phyloP scores from a whole-genome alignment of 2,797 vertebrate species.

The Hydrophis major region DNA sequence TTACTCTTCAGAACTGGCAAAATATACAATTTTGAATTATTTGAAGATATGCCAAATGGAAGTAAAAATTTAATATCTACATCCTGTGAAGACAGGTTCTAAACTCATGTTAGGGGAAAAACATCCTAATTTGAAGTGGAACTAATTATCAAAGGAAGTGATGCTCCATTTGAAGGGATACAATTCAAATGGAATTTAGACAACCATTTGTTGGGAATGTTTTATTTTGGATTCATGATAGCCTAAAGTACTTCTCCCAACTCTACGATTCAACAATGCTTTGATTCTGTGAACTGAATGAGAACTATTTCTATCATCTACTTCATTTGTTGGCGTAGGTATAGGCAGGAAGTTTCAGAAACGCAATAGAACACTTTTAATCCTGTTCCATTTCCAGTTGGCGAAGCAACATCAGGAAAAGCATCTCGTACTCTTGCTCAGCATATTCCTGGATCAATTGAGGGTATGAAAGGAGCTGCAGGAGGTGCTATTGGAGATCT shows the following conservation, averaged over 20 bases:
- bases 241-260: neutral
- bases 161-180: neutral
- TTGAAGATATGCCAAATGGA: neutral
- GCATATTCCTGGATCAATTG: slow-evolving; percentile 94
- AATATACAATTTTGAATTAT: neutral
- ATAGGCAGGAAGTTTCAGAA: neutral
- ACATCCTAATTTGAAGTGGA: neutral
- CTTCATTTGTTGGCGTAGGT: too few species aligned
- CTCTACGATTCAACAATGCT: neutral
- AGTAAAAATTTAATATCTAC: neutral
- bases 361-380: neutral
- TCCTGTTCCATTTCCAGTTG: slow-evolving; percentile 74
- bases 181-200: neutral
- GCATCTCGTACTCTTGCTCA: slow-evolving; percentile 92
- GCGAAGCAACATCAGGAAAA: slow-evolving; percentile 92
- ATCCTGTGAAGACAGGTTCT: neutral
- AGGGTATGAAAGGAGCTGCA: slow-evolving; percentile 88
- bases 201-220: neutral
- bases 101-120: neutral
- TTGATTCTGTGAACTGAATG: neutral
- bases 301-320: neutral
- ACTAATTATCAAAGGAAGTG: neutral
- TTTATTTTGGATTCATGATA: neutral
- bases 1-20: neutral
- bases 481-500: slow-evolving; percentile 89